Base-by-base conservation (phyloP, 1,140 invertebrate species). In the Melipona quadrifasciata region DNA sequence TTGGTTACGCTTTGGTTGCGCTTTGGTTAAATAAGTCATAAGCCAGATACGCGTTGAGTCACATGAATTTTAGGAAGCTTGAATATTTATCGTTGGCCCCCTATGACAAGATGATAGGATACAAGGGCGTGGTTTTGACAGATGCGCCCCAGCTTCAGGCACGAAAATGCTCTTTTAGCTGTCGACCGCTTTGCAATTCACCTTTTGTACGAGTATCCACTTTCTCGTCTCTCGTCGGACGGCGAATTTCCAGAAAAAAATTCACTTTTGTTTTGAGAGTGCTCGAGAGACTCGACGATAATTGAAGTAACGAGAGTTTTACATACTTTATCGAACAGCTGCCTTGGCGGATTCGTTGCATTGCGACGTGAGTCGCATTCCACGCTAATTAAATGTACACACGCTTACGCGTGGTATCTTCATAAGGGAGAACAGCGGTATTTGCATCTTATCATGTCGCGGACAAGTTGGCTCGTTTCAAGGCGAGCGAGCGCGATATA, bases 111-210 rank as follows among this genome's bases (percentile, higher is more conserved):
- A 72, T 65, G 61, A 67, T 82, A 64, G 74, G 77, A 90, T 39
- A 5, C 81, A 91, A 93, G 93, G 93, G 93, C 93, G 93, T 93
- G 93, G 93, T 93, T 93, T 93, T 93, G 92, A 93, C 91, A 92
- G 90, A 92, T 93, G 88, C 88, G 89, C 86, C 82, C 77, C 73
- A 2, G 85, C 70, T 82, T 70, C 75, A 31, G 75, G 65, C 64
- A 78, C 58, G 51, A 75, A 80, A 73, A 87, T 85, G 75, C 39
- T 39, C 75, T 53, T 72, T 57, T 78, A 34, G 57, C 83, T 73
- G 61, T 68, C 74, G 81, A 79, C 58, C 55, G 34, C 0, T 39
- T 6, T 39, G 39, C 39, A 39, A 6, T 39, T 3, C 39, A 39
- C 39, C 39, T 5, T 39, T 39, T 39, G 39, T 39, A 16, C 19